Evolutionary conservation across 2,113 vertebrate species (phyloP), one percentile per base, ranked within the genome.

Genomic region (Nothoprocta perdicaria): DNA sequence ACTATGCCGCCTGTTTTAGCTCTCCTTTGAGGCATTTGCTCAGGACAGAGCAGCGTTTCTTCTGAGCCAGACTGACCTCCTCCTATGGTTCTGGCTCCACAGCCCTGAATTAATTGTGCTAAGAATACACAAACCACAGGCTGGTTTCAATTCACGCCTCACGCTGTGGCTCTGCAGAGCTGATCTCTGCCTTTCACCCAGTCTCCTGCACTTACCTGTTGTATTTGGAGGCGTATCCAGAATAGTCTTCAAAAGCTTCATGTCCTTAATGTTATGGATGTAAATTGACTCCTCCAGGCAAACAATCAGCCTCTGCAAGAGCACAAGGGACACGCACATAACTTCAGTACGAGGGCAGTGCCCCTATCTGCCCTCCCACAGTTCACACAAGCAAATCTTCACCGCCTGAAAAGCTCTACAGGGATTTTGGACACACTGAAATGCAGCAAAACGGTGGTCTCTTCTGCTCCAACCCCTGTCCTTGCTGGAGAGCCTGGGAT

Each of bases 231-330:
- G 99, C 2, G 98, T 98, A 94, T 99, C 99, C 95, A 99, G 94
- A 93, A 99, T 98, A 33, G 98, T 99, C 97, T 99, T 99, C 93
- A 99, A 91, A 80, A 99, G 98, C 92, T 99, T 99, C 99, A 99
- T 99, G 95, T 99, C 99, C 92, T 99, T 99, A 88, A 99, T 99
- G 93, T 99, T 99, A 94, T 99, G 99, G 92, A 99, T 99, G 94
- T 99, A 99, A 95, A 99, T 98, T 2, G 98, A 98, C 84, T 99
- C 98, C 82, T 99, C 98, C 95, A 99, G 96, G 88, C 98, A 99
- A 23, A 99, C 98, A 45, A 99, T 97, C 80, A 99, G 97, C 94
- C 99, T 98, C 99, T 99, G 97, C 23, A 97, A 95, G 68, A 83
- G 97, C 93, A 97, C 48, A 91, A 14, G 33, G 5, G 84, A 95